A percentile compares a stretch with the other conserved stretches of the same genome.
Evolutionary conservation across 35 echinoderm and acorn worm species (phyloP).

Genomic region (Strongylocentrotus purpuratus): DNA sequence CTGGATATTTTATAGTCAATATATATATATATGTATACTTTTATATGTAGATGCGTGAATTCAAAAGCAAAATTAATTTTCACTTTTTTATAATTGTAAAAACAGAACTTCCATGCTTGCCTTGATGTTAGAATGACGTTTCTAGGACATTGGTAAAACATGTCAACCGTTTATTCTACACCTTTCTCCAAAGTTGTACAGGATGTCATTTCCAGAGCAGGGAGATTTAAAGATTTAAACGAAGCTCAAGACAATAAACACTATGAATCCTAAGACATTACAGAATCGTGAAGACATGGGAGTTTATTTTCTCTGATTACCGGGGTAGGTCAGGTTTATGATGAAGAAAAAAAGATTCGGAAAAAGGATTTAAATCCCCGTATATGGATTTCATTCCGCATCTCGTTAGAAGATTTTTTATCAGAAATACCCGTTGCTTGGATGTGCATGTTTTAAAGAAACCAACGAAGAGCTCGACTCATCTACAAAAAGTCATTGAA

Average conservation of each 20-base stretch:
- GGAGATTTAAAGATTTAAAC: conserved; percentile 12
- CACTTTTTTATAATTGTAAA: no score
- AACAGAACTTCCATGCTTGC: no score
- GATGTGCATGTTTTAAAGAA: background rate
- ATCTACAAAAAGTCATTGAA: background rate
- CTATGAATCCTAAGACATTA: background rate
- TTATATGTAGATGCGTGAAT: no score
- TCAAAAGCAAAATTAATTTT: no score
- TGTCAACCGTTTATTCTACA: background rate
- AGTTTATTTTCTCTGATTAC: background rate
- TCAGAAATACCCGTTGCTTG: background rate
- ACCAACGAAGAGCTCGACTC: no score
- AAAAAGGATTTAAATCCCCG: background rate
- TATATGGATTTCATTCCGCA: background rate
- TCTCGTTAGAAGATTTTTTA: background rate
- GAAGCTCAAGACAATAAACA: conserved; percentile 17
- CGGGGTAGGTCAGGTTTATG: background rate
- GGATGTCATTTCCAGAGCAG: conserved; percentile 1
- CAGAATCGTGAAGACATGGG: background rate
- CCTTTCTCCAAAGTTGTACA: background rate
- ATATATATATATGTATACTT: no score
- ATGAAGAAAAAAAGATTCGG: background rate
- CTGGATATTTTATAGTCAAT: no score
- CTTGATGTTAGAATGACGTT: no score
- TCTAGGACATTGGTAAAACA: no score